Conservation (phyloP, 2,113 vertebrate genomes). For the Paramisgurnus dabryanus region DNA sequence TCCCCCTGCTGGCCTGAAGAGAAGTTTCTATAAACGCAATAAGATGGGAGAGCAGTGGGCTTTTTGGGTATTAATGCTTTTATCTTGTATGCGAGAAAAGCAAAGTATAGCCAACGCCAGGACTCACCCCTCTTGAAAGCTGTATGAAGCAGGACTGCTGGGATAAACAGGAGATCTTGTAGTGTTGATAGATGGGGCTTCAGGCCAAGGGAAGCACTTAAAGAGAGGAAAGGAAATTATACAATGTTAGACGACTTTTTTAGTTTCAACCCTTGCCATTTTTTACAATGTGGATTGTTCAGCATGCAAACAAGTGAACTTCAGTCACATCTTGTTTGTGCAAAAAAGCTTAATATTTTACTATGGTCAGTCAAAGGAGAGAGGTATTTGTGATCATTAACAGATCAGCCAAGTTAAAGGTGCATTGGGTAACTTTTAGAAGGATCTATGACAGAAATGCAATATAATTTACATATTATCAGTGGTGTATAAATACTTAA, state of each 20-base stretch:
- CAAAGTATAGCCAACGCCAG: not conserved
- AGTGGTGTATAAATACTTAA: too few species aligned
- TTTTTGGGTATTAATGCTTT: too few species aligned
- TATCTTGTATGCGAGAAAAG: too few species aligned
- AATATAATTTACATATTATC: too few species aligned
- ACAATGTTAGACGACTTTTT: not conserved
- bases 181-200: slow-evolving; percentile 78
- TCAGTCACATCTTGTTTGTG: not conserved
- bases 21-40: slow-evolving; percentile 78
- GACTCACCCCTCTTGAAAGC: slow-evolving; percentile 86
- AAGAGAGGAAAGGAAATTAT: slow-evolving; percentile 1
- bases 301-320: not conserved
- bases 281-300: not conserved
- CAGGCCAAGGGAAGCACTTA: slow-evolving; percentile 91
- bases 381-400: slow-evolving; percentile 4
- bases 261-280: not conserved
- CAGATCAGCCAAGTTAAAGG: not conserved
- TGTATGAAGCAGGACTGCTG: slow-evolving; percentile 82
- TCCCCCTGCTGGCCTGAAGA: slow-evolving; percentile 86
- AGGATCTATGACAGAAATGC: too few species aligned
- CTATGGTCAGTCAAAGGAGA: not conserved
- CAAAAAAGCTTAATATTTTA: slow-evolving; percentile 11
- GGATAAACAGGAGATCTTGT: slow-evolving; percentile 84
- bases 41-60: slow-evolving; percentile 22
- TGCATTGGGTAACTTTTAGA: too few species aligned